Evolutionary conservation across 1,140 invertebrate genomes (phyloP).

Genomic region (Anastrepha ludens): DNA sequence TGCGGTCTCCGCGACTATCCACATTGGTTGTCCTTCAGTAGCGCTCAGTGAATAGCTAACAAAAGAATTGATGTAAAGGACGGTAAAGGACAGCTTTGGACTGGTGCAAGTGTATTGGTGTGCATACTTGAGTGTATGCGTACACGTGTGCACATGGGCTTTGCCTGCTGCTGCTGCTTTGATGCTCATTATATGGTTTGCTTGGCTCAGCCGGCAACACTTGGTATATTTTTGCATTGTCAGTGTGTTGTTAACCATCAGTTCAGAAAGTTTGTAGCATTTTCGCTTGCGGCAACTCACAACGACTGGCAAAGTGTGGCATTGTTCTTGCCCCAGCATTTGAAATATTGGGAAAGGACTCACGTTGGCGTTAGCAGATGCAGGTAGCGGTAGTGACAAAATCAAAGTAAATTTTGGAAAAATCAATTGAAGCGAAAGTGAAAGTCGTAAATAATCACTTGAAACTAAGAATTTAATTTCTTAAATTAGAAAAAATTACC

Average conservation of each 20-base stretch:
- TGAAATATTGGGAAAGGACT: conserved; percentile 31
- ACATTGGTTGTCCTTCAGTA: not conserved
- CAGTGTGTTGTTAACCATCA: conserved; percentile 33
- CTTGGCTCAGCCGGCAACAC: conserved; percentile 12
- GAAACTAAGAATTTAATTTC: not conserved
- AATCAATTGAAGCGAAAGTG: conserved; percentile 6
- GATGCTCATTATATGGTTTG: not conserved
- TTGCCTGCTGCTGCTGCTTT: too few species aligned
- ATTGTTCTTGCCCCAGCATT: conserved; percentile 34
- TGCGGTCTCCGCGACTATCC: not conserved
- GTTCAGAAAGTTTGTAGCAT: not conserved
- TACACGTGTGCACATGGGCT: not conserved
- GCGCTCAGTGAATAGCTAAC: not conserved
- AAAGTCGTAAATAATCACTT: too few species aligned
- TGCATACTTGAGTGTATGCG: not conserved
- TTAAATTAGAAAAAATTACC: not conserved
- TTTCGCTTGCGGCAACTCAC: conserved; percentile 32
- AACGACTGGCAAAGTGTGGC: not conserved
- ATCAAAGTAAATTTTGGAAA: not conserved
- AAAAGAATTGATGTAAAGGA: not conserved
- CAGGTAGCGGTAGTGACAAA: too few species aligned
- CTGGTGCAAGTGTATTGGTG: not conserved
- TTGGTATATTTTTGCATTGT: not conserved
- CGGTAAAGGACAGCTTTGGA: not conserved
- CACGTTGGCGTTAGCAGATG: not conserved